Evolutionary conservation across 1,140 invertebrate genomes (phyloP).

Genomic region (Psilanteris sp.): DNA sequence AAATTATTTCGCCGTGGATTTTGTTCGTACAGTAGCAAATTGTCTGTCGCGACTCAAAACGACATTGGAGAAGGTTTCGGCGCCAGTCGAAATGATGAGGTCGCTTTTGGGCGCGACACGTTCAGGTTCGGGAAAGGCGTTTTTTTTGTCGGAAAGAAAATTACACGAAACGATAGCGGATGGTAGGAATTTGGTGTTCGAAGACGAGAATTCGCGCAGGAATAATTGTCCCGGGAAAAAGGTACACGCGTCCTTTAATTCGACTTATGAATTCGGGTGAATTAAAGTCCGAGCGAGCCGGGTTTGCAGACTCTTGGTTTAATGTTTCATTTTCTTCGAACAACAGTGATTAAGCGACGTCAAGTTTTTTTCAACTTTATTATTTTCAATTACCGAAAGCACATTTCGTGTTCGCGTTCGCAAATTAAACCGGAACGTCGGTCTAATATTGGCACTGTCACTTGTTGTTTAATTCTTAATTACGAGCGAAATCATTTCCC

Average conservation of each 20-base stretch:
- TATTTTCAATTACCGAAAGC: slow-evolving; percentile 8
- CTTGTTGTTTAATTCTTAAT: slow-evolving; percentile 34
- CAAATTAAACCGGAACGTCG: slow-evolving; percentile 3
- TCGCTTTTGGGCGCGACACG: slow-evolving; percentile 3
- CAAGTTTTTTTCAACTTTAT: neutral
- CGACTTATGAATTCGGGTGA: too few relatives aligned
- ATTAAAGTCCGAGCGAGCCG: too few relatives aligned
- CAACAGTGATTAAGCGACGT: slow-evolving; percentile 4
- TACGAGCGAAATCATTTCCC: too few relatives aligned
- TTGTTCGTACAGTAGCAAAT: too few relatives aligned
- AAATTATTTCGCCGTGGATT: too few relatives aligned
- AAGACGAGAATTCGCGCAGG: too few relatives aligned
- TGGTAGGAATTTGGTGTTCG: neutral
- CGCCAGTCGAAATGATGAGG: slow-evolving; percentile 1
- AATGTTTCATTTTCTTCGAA: neutral
- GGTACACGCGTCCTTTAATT: too few relatives aligned
- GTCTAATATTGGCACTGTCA: slow-evolving; percentile 26
- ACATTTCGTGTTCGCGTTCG: neutral
- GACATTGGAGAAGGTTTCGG: too few relatives aligned
- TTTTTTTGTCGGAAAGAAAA: slow-evolving; percentile 29
- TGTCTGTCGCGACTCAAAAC: too few relatives aligned
- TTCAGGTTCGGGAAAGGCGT: slow-evolving; percentile 8
- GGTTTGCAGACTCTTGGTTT: slow-evolving; percentile 3
- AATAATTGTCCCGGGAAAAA: too few relatives aligned
- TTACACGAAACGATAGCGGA: slow-evolving; percentile 11